Conservation (phyloP, 2,113 vertebrate species). For the Callaeas wilsoni region DNA sequence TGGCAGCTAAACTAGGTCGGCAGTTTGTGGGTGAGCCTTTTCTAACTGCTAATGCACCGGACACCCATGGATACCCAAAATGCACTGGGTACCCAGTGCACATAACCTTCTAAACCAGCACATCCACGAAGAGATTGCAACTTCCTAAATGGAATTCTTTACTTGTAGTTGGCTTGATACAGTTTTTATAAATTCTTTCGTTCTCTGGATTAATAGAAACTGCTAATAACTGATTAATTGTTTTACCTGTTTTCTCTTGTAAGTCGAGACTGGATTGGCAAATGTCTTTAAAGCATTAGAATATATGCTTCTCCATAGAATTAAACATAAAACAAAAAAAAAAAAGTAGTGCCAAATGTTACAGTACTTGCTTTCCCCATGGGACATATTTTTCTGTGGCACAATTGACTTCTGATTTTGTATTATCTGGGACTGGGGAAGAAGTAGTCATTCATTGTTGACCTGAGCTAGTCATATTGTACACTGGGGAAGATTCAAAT, state of each 20-base stretch:
- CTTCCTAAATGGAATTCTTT: neutral
- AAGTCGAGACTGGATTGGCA: neutral
- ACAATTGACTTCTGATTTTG: neutral
- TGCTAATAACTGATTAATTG: neutral
- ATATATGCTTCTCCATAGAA: neutral
- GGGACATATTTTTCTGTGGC: neutral
- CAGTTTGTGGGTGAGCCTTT: neutral
- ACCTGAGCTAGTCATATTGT: neutral
- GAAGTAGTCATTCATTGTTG: neutral
- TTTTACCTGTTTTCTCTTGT: neutral
- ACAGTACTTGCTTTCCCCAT: neutral
- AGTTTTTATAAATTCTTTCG: neutral
- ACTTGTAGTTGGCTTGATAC: neutral
- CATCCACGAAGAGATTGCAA: neutral
- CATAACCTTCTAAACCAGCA: fast-evolving
- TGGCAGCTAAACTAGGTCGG: neutral
- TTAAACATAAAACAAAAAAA: neutral
- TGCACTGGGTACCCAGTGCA: neutral
- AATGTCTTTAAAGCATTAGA: neutral
- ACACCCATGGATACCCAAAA: neutral
- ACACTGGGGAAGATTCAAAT: neutral
- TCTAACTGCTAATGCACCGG: neutral
- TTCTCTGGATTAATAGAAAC: neutral
- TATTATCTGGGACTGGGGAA: neutral
- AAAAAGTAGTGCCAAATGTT: neutral